Percentiles rank a stretch among this genome's conserved stretches.
These are phyloP conservation scores for Labeo rohita DNA, from an alignment of 2,113 vertebrate genomes.

Conservation along the genomic window DNA sequence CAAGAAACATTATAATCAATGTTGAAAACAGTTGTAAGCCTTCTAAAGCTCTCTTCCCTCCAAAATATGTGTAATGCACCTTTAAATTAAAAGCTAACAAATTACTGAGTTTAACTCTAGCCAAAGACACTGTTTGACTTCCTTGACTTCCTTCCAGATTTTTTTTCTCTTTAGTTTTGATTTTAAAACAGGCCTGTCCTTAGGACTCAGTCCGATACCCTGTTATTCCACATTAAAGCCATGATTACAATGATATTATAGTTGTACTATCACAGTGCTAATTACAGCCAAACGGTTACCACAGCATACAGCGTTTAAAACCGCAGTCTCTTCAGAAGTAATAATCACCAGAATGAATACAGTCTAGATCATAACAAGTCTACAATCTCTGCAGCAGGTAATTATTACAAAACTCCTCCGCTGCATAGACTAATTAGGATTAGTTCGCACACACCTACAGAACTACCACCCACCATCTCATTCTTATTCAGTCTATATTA, in stretches of 20 bases:
- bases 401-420: constrained; percentile 44
- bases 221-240: constrained; percentile 35
- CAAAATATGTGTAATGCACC: neutral
- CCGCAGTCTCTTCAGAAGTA: constrained; percentile 47
- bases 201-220: constrained; percentile 17
- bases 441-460: constrained; percentile 45
- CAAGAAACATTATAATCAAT: no score
- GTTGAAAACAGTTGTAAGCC: no score
- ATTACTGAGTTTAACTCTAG: neutral
- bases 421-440: constrained; percentile 42
- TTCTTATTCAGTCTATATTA: constrained; percentile 40
- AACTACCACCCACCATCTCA: constrained; percentile 43
- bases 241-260: constrained; percentile 40
- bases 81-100: neutral
- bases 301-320: constrained; percentile 48
- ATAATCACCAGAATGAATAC: constrained; percentile 46
- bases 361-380: constrained; percentile 43
- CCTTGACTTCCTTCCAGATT: neutral
- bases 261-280: constrained; percentile 38
- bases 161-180: neutral
- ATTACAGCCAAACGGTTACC: constrained; percentile 46
- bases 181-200: neutral
- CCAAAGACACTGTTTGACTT: neutral
- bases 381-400: constrained; percentile 47
- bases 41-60: neutral